These are phyloP conservation scores for Siderastrea siderea DNA, from an alignment of 92 coral and sea anemone genomes.

Conservation along the genomic window DNA sequence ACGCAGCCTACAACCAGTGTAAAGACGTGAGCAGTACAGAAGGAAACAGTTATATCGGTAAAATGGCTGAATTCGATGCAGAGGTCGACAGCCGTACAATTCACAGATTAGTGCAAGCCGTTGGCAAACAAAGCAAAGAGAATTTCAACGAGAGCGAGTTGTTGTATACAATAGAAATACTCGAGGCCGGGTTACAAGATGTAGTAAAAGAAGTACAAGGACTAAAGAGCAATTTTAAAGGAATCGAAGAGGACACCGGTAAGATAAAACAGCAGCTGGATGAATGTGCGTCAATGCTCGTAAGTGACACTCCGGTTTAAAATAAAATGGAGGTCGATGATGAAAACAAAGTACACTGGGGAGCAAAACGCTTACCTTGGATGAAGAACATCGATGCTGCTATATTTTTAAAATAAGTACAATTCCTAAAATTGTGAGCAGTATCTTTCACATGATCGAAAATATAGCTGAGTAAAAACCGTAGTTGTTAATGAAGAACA, in stretches of 20 bases:
- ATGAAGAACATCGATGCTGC: not conserved
- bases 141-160: slow-evolving; percentile 34
- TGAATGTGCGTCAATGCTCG: not conserved
- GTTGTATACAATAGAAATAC: slow-evolving; percentile 15
- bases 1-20: not conserved
- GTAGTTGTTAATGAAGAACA: not conserved
- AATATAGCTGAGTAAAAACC: not conserved
- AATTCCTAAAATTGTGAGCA: not conserved
- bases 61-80: not conserved
- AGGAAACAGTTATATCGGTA: not conserved
- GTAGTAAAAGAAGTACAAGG: slow-evolving; percentile 12
- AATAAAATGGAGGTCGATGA: no score
- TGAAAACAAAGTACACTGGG: not conserved
- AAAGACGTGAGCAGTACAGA: not conserved
- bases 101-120: not conserved
- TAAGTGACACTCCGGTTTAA: not conserved
- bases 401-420: no score
- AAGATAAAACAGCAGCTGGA: slow-evolving; percentile 1
- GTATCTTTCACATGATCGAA: not conserved
- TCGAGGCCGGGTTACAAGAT: slow-evolving; percentile 15
- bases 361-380: not conserved
- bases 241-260: slow-evolving; percentile 13
- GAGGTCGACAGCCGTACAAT: not conserved
- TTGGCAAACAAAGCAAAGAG: slow-evolving; percentile 1
- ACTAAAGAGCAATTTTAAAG: slow-evolving; percentile 8